Evolutionary conservation across 2,113 vertebrate genomes (phyloP).

Genomic region (Aphyosemion australe): DNA sequence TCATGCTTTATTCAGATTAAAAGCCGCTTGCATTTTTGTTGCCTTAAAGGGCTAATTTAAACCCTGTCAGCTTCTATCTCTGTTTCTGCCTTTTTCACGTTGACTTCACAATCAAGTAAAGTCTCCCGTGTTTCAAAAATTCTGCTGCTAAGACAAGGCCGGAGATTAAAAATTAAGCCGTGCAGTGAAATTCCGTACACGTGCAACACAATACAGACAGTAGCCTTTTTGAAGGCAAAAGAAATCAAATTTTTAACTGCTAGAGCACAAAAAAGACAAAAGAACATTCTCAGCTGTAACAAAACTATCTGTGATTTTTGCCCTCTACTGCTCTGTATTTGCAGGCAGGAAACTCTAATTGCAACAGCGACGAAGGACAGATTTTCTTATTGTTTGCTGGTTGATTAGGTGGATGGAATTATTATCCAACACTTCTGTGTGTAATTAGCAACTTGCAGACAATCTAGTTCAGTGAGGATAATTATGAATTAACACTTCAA

Average conservation of each 20-base stretch:
- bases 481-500: slow-evolving; percentile 34
- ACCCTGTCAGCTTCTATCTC: slow-evolving; percentile 32
- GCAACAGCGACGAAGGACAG: slow-evolving; percentile 24
- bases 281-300: slow-evolving; percentile 4
- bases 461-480: slow-evolving; percentile 25
- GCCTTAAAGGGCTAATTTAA: slow-evolving; percentile 58
- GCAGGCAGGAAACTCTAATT: slow-evolving; percentile 40
- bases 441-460: slow-evolving; percentile 53
- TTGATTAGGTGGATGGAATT: slow-evolving; percentile 52
- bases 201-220: background rate
- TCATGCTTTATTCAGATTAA: slow-evolving; percentile 75
- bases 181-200: background rate
- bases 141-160: slow-evolving; percentile 1
- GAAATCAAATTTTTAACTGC: slow-evolving; percentile 14
- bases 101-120: slow-evolving; percentile 16
- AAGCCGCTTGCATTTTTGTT: slow-evolving; percentile 56
- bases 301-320: slow-evolving; percentile 40
- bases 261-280: background rate
- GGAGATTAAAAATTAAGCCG: slow-evolving; percentile 3
- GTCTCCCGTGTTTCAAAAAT: background rate
- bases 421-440: slow-evolving; percentile 49
- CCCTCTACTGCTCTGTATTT: slow-evolving; percentile 32
- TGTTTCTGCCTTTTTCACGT: slow-evolving; percentile 11
- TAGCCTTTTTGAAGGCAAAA: too few species aligned
- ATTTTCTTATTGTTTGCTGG: slow-evolving; percentile 49